These are phyloP conservation scores for Champsocephalus esox DNA, from an alignment of 2,797 vertebrate genomes.

Conservation along the genomic window DNA sequence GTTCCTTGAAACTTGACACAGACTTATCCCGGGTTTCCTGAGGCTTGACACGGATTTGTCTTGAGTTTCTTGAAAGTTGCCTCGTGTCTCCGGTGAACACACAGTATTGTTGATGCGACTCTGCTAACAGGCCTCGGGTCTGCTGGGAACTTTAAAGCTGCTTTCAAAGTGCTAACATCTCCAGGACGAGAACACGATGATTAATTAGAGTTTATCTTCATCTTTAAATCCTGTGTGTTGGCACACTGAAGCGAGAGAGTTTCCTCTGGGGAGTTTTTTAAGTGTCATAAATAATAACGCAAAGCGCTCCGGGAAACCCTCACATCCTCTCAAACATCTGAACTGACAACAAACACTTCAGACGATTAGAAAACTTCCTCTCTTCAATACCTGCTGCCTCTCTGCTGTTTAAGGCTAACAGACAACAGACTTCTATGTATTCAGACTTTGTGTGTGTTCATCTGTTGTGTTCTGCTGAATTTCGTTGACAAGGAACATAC, in stretches of 20 bases:
- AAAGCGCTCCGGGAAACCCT: constrained; percentile 28
- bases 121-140: neutral
- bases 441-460: neutral
- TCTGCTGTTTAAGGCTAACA: neutral
- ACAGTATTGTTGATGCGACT: neutral
- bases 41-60: neutral
- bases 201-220: constrained; percentile 23
- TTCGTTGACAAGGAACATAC: neutral
- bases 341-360: constrained; percentile 13
- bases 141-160: constrained; percentile 9
- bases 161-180: constrained; percentile 12
- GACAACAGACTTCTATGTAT: neutral
- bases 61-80: neutral
- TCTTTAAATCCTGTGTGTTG: constrained; percentile 10
- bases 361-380: neutral
- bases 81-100: neutral
- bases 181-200: neutral
- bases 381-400: constrained; percentile 2
- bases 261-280: constrained; percentile 10
- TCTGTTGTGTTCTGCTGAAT: neutral
- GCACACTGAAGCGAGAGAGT: constrained; percentile 9
- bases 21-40: no score
- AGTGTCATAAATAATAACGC: constrained; percentile 31
- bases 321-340: constrained; percentile 5
- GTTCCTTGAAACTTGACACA: no score